Conservation (phyloP, 2,888 invertebrate genomes). For the Parthenolecanium corni region DNA sequence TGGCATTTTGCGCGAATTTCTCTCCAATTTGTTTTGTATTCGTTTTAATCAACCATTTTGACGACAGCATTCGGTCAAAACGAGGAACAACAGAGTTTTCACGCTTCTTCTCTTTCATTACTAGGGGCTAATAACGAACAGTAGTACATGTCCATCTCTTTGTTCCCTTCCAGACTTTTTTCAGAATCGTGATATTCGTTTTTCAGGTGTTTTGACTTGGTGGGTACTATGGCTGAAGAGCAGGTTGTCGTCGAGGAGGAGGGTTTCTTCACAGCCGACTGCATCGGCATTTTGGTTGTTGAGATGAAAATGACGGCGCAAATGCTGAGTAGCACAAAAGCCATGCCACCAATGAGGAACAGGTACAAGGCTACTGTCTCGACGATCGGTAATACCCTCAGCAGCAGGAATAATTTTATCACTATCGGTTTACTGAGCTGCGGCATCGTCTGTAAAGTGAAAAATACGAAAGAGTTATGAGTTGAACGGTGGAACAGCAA, state of each 20-base stretch:
- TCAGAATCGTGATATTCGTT: conserved; percentile 17
- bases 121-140: conserved; percentile 38
- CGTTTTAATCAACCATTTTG: background rate
- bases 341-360: conserved; percentile 43
- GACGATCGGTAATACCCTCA: conserved; percentile 56
- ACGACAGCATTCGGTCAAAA: background rate
- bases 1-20: background rate
- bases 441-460: conserved; percentile 55
- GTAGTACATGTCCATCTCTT: conserved; percentile 41
- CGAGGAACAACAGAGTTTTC: conserved; percentile 7
- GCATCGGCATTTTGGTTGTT: conserved; percentile 7
- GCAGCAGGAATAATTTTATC: conserved; percentile 56
- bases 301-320: conserved; percentile 34
- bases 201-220: too few relatives aligned
- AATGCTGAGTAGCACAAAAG: conserved; percentile 41
- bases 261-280: background rate
- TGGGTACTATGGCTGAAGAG: too few relatives aligned
- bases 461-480: conserved; percentile 30
- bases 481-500: background rate
- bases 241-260: background rate
- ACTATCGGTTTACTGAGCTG: conserved; percentile 50
- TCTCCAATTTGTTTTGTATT: too few relatives aligned
- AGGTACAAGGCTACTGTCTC: conserved; percentile 48
- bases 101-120: conserved; percentile 17
- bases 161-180: conserved; percentile 31